Evolutionary conservation across 2,888 invertebrate genomes (phyloP).

Genomic region (Willowsia nigromaculata): DNA sequence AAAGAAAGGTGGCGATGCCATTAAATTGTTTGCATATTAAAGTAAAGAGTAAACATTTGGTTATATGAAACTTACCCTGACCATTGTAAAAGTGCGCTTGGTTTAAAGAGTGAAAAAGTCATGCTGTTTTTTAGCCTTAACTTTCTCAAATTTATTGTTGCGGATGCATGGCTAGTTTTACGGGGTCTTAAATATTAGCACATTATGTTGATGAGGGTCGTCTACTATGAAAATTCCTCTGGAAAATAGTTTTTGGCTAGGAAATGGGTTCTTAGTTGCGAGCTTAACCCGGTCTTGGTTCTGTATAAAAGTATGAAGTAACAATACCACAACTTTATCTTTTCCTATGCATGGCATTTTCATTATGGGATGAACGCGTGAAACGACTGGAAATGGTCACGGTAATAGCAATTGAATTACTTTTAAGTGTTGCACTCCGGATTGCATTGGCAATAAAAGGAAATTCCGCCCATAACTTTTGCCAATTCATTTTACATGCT

Average conservation of each 20-base stretch:
- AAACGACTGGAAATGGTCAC: constrained; percentile 24
- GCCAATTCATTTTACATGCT: neutral
- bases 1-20: neutral
- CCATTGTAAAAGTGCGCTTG: neutral
- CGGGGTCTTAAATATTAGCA: constrained; percentile 9
- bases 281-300: too few species aligned
- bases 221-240: neutral
- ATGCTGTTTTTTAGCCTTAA: neutral
- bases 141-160: neutral
- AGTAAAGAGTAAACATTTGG: neutral
- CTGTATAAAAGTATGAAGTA: too few species aligned
- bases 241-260: neutral
- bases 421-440: constrained; percentile 23
- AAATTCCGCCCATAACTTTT: constrained; percentile 11
- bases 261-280: neutral
- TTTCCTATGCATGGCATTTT: neutral
- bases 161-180: constrained; percentile 5
- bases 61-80: neutral
- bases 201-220: constrained; percentile 19
- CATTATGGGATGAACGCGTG: neutral
- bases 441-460: constrained; percentile 2
- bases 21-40: constrained; percentile 32
- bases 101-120: neutral
- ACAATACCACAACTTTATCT: neutral
- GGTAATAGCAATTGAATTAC: constrained; percentile 15